A percentile compares a stretch with the other conserved stretches of the same genome.
These are phyloP conservation scores for Brachyistius frenatus DNA, from an alignment of 2,113 vertebrate genomes.

Conservation along the genomic window DNA sequence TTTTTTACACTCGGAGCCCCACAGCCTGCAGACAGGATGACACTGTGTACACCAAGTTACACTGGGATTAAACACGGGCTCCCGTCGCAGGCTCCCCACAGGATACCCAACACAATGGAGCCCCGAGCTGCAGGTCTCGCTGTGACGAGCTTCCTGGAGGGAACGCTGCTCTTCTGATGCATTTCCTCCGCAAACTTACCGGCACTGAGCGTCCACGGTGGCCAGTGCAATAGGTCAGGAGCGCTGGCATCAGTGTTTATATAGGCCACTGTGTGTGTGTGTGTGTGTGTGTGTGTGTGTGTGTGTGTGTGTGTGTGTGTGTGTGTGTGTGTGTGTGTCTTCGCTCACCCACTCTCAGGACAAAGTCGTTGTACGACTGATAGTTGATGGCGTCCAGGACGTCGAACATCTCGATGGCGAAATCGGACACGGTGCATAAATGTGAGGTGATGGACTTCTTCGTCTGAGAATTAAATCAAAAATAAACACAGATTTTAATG, in stretches of 20 bases:
- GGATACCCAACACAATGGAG: slow-evolving; percentile 82
- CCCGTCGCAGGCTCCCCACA: slow-evolving; percentile 70
- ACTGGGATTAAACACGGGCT: slow-evolving; percentile 70
- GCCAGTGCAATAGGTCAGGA: slow-evolving; percentile 60
- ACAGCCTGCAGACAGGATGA: slow-evolving; percentile 74
- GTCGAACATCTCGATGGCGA: slow-evolving; percentile 97
- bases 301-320: neutral
- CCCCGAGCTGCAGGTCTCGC: slow-evolving; percentile 55
- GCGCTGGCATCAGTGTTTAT: slow-evolving; percentile 28
- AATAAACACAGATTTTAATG: neutral
- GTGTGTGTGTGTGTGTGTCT: neutral
- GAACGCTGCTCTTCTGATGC: slow-evolving; percentile 69
- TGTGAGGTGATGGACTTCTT: slow-evolving; percentile 94
- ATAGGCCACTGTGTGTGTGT: neutral
- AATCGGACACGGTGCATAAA: slow-evolving; percentile 95
- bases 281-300: neutral
- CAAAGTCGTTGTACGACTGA: slow-evolving; percentile 99
- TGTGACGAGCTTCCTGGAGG: slow-evolving; percentile 75
- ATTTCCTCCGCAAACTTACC: slow-evolving; percentile 68
- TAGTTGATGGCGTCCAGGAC: slow-evolving; percentile 99
- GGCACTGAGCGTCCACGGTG: slow-evolving; percentile 35
- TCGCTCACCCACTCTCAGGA: slow-evolving; percentile 95
- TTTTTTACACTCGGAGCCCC: slow-evolving; percentile 39
- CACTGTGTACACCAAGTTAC: slow-evolving; percentile 67
- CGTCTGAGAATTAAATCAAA: slow-evolving; percentile 77